Evolutionary conservation across 2,888 invertebrate genomes (phyloP), one percentile per base, ranked within the genome.

Genomic region (Temnothorax unifasciatus): DNA sequence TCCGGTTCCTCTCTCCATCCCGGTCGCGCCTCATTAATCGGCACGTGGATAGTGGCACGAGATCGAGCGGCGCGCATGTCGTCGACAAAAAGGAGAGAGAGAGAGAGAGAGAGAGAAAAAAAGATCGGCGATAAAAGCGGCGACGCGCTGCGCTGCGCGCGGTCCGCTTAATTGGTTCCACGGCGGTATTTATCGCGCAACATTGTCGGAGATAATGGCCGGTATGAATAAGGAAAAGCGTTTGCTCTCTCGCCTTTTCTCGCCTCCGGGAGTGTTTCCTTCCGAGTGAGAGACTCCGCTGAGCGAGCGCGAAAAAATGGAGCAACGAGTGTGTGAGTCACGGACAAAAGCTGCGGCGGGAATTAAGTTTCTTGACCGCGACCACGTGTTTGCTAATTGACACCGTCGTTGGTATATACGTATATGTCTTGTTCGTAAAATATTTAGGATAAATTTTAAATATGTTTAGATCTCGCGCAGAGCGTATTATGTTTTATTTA

Each of bases 11-110:
- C 85, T 87, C 59, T 29, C 81, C 83, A 29, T 3, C 29, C 3
- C 29, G 29, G 89, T 74, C 54, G 82, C 87, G 87, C 89, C 87
- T 89, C 89, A 87, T 90, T 90, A 89, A 89, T 83, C 88, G 66
- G 84, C 87, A 84, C 89, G 87, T 81, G 87, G 79, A 57, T 84
- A 83, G 69, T 83, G 88, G 85, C 79, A 54, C 77, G 79, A 83
- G 83, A 86, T 86, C 85, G 84, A 83, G 82, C 41, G 64, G 41
- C n/a, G 79, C 50, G 69, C 66, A 74, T 57, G 54, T 68, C 47
- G 59, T 13, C 68, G 44, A 21, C 38, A 84, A 85, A 68, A 29
- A 47, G 47, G 47, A 25, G 44, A 11, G 18, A 47, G 9, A 25
- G 25, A 66, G 44, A n/a, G n/a, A n/a, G n/a, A n/a, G n/a, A 25